Evolutionary conservation across 2,797 vertebrate species (phyloP), one percentile per base, ranked within the genome.

Genomic region (Chelon auratus): DNA sequence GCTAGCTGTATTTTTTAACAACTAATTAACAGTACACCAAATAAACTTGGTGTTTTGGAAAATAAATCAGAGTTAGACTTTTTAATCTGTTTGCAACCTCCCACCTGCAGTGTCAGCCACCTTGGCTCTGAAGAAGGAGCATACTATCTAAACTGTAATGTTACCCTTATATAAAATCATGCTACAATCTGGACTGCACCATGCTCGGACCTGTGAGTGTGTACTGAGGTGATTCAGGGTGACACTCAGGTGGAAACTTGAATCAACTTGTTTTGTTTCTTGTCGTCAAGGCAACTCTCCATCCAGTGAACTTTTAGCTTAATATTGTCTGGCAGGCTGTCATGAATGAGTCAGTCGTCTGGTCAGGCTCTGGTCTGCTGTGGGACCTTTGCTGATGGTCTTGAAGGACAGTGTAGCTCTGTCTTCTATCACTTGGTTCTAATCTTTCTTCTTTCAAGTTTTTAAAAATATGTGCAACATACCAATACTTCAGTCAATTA

Each of bases 271-370:
- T 91, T 88, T 84, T 82, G 84, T 85, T 87, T 95, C 47, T 93
- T 95, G 85, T 97, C 88, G 85, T 96, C 96, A 83, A 92, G 89
- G 58, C 73, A 11, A 86, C 76, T 17, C 65, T 80, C 77, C 50
- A 2, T 81, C 43, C 57, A 36, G 45, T 77, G 63, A 76, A 72
- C 74, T 36, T 73, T 68, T 18, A 36, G 54, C 39, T 50, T 56
- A 48, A 53, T 59, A 51, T 62, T 37, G 69, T 78, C 39, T 82
- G 54, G 68, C 50, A 8, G 42, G 13, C 52, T 39, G 72, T 52
- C 63, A 61, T 62, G 61, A 83, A 40, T 78, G 72, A 84, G 30
- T 83, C 71, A 80, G 68, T 69, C 4, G 1, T 71, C 70, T 72
- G 54, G 50, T 62, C 62, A 24, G 52, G 1, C 20, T 74, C 18